Percentiles rank a stretch among this genome's conserved stretches.
Conservation (phyloP, 2,888 invertebrate species). For the Megaustenia siamemsis region DNA sequence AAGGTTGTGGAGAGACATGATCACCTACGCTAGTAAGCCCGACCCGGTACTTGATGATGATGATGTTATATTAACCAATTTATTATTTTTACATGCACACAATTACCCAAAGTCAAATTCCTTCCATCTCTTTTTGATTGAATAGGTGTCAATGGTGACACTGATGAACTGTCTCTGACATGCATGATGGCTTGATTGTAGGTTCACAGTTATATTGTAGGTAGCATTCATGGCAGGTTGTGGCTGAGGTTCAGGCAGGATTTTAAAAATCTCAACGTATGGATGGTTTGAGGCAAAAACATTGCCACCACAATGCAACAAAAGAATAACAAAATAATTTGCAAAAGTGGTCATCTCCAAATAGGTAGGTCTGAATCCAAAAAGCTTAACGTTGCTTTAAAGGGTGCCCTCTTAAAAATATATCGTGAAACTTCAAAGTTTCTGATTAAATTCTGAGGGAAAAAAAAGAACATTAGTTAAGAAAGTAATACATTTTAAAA, state of each 20-base stretch:
- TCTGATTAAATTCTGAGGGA: no score
- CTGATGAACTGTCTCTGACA: conserved; percentile 54
- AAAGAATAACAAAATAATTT: background rate
- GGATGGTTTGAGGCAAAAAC: background rate
- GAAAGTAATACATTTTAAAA: no score
- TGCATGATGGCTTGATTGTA: conserved; percentile 4
- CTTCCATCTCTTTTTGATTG: conserved; percentile 51
- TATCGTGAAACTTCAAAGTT: no score
- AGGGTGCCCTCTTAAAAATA: background rate
- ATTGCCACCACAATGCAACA: background rate
- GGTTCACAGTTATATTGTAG: conserved; percentile 6
- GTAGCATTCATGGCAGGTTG: background rate
- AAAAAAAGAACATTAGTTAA: no score
- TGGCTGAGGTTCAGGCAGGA: background rate
- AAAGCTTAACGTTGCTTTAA: background rate
- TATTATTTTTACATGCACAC: background rate
- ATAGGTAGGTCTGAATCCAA: background rate
- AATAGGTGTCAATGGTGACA: conserved; percentile 56
- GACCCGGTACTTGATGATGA: no score
- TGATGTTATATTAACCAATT: no score
- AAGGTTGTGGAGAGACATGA: no score
- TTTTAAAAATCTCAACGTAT: background rate
- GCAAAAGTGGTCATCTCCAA: background rate
- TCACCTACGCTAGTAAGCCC: no score
- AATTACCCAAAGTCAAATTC: conserved; percentile 54